Conservation (phyloP, 2,888 invertebrate genomes). For the Leucophenga montana region DNA sequence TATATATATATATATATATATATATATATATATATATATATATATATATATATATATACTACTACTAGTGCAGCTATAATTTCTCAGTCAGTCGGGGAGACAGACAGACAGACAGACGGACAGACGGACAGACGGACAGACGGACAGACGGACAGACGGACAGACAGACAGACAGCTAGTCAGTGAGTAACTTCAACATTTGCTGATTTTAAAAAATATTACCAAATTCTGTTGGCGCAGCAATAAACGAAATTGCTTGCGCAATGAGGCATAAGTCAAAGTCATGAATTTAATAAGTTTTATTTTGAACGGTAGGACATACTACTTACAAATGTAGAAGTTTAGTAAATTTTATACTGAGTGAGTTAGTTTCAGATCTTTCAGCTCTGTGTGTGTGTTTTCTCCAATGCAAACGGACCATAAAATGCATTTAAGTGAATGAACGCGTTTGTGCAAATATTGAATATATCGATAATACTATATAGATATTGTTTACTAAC, state of each 20-base stretch:
- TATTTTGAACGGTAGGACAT: not conserved
- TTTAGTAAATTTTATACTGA: not conserved
- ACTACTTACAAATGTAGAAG: not conserved
- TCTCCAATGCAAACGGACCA: too few relatives aligned
- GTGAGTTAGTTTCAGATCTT: not conserved
- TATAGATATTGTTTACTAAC: not conserved
- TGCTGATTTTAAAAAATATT: slow-evolving; percentile 6
- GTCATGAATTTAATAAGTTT: slow-evolving; percentile 23
- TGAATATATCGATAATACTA: too few relatives aligned
- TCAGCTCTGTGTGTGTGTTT: too few relatives aligned
- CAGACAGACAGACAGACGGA: not conserved
- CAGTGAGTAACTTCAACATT: not conserved
- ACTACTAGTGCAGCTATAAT: slow-evolving; percentile 1
- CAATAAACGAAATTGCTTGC: slow-evolving; percentile 26
- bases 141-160: not conserved
- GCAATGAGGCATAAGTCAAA: slow-evolving; percentile 27
- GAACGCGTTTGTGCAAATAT: too few relatives aligned
- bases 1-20: too few relatives aligned
- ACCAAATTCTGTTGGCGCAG: slow-evolving; percentile 23
- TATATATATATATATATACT: too few relatives aligned
- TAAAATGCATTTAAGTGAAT: not conserved
- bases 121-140: not conserved
- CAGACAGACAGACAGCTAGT: not conserved
- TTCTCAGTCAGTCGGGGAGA: not conserved
- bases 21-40: too few relatives aligned